Conservation (phyloP, 1,140 invertebrate genomes). For the Amphibalanus amphitrite region DNA sequence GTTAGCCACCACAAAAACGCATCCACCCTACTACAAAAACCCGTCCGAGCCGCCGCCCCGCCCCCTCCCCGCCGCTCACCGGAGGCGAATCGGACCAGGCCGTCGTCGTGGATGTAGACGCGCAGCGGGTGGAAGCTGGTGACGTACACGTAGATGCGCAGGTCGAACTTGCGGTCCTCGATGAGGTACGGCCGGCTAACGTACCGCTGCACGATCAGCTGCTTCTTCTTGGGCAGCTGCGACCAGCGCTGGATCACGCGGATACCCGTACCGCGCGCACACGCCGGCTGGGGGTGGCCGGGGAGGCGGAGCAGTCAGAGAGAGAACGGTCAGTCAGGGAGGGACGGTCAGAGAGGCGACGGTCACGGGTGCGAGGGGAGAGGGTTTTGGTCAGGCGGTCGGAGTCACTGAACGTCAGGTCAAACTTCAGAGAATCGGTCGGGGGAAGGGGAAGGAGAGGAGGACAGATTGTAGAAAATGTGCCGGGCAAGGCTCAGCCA, state of each 20-base stretch:
- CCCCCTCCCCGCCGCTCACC: constrained; percentile 40
- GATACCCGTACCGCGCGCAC: constrained; percentile 86
- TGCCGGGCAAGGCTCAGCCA: no score
- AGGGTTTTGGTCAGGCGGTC: no score
- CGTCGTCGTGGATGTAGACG: constrained; percentile 88
- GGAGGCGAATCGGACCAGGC: constrained; percentile 79
- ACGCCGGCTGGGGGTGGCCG: constrained; percentile 72
- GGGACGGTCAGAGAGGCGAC: not conserved
- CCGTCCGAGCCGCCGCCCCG: no score
- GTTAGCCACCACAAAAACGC: no score
- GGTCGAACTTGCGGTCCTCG: constrained; percentile 88
- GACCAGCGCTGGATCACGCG: constrained; percentile 78
- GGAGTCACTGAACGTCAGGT: no score
- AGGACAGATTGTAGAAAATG: no score
- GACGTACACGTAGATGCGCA: constrained; percentile 84
- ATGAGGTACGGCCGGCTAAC: constrained; percentile 75
- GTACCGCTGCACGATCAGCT: constrained; percentile 81
- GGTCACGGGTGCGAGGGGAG: no score
- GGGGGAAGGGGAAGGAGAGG: no score
- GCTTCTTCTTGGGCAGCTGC: constrained; percentile 74
- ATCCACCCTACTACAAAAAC: no score
- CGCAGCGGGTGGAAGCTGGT: constrained; percentile 83
- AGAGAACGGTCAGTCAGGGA: constrained; percentile 7
- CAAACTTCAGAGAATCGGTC: no score
- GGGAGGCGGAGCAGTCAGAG: constrained; percentile 17